Conservation (phyloP, 2,888 invertebrate species). For the Rhabditoides inermis region DNA sequence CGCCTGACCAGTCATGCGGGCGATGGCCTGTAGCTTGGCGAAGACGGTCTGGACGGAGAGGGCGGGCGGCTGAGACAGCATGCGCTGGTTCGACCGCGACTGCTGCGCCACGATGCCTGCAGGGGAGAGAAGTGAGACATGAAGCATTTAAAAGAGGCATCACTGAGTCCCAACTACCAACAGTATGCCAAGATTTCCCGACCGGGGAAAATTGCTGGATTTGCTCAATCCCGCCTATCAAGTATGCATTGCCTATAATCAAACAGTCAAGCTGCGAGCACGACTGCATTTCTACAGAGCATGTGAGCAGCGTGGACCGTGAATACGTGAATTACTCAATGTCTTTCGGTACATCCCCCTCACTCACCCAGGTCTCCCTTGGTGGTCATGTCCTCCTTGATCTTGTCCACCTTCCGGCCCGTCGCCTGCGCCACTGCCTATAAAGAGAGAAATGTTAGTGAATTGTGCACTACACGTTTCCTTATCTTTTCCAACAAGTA, state of each 20-base stretch:
- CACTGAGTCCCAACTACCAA: too few species aligned
- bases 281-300: too few species aligned
- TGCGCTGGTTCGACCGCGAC: slow-evolving; percentile 64
- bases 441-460: slow-evolving; percentile 3
- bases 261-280: too few species aligned
- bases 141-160: too few species aligned
- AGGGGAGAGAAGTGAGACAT: not conserved
- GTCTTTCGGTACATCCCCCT: not conserved
- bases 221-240: too few species aligned
- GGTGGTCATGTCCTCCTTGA: slow-evolving; percentile 66
- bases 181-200: too few species aligned
- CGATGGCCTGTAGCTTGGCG: slow-evolving; percentile 74
- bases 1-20: slow-evolving; percentile 68
- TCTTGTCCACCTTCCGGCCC: slow-evolving; percentile 62
- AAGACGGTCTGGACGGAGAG: slow-evolving; percentile 71
- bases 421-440: slow-evolving; percentile 28
- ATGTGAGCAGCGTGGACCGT: too few species aligned
- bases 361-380: slow-evolving; percentile 77
- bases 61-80: slow-evolving; percentile 76
- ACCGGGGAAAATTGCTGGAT: too few species aligned
- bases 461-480: too few species aligned
- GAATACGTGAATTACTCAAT: too few species aligned
- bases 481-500: too few species aligned
- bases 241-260: too few species aligned
- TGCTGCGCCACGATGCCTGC: slow-evolving; percentile 43